Evolutionary conservation across 2,113 vertebrate genomes (phyloP).

Genomic region (Oreocharis arfaki): DNA sequence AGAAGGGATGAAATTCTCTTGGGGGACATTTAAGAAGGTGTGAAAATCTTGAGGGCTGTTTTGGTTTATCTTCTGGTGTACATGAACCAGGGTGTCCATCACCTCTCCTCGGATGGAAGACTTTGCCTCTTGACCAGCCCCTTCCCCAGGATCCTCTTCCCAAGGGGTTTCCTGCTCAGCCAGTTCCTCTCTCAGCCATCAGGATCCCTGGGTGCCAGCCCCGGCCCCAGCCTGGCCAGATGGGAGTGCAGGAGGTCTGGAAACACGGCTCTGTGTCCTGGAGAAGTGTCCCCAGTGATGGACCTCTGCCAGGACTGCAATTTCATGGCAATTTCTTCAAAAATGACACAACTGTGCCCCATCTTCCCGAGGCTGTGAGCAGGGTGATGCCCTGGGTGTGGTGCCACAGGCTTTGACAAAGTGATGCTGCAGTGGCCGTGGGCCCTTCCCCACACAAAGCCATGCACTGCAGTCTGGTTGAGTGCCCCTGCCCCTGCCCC

Average conservation of each 20-base stretch:
- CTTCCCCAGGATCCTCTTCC: not conserved
- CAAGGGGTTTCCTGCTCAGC: not conserved
- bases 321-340: not conserved
- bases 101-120: not conserved
- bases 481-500: not conserved
- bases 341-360: not conserved
- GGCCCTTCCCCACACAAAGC: not conserved
- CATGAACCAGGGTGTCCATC: not conserved
- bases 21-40: not conserved
- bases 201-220: not conserved
- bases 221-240: not conserved
- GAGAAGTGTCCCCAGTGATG: not conserved
- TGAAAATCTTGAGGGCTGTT: not conserved
- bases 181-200: not conserved
- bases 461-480: not conserved
- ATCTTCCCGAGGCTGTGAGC: not conserved
- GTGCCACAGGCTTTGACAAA: not conserved
- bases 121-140: not conserved
- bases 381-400: not conserved
- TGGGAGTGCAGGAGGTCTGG: not conserved
- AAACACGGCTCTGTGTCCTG: rapidly evolving
- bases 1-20: not conserved
- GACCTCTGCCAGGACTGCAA: not conserved
- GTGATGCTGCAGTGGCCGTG: not conserved
- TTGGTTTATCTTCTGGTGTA: not conserved